Evolutionary conservation across 1,140 invertebrate species (phyloP), one percentile per base, ranked within the genome.

Genomic region (Triops longicaudatus): DNA sequence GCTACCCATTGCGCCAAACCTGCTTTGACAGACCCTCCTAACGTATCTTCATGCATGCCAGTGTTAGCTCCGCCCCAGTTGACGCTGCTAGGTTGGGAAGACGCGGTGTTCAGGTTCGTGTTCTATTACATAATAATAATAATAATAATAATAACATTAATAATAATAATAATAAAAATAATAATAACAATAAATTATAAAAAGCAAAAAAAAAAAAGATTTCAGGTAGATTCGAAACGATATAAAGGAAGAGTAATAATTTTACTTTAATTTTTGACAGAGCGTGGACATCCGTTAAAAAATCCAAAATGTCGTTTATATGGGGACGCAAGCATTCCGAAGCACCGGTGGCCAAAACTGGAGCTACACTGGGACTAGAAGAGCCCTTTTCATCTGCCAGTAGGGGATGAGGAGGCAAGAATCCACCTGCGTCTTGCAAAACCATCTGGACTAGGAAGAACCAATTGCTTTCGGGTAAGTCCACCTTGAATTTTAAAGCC

Each of bases 261-360:
- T 78, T 81, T 85, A 96, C 95, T 89, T 99, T 99, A 31, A 99
- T 91, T 88, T 98, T 98, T 76, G 92, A 95, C 72, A 99, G 88
- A 0, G 97, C 95, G 82, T 99, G 96, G 80, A 98, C 93, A 84
- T 99, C 98, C 12, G 93, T 91, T 78, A 99, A 88, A 83, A 99
- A 98, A 75, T 99, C 97, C 17, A 99, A 87, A 76, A 96, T 91
- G 84, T 99, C 98, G n/a, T 89, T 89, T 9, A 99, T 87, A 83
- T 98, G 93, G 78, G 92, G 92, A 74, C 93, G 87, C 89, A 99
- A 91, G 82, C 94, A 96, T 84, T 99, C 98, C 0, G 93, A 91
- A 2, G 94, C 92, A 81, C 92, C 94, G 0, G 94, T 97, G 79
- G 91, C 92, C 75, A 92, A 83, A 78, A 87, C 83, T 3, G 87